phyloP scores from a whole-genome alignment of 35 echinoderm and acorn worm genomes.

The Diadema setosum region DNA sequence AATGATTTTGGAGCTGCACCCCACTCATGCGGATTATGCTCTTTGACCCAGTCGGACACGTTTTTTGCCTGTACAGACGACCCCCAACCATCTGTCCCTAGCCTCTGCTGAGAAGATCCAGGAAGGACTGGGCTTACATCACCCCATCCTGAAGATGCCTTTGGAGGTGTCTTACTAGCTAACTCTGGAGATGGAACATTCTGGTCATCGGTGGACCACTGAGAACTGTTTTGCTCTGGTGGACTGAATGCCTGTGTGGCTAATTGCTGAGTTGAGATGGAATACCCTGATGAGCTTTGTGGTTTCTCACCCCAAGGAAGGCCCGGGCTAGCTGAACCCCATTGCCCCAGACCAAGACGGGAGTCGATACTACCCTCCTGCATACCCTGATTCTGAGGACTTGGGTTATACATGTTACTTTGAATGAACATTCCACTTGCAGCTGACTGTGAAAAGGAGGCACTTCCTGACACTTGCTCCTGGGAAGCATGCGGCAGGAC shows the following conservation, averaged over 20 bases:
- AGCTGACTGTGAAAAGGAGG: neutral
- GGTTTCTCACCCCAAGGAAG: neutral
- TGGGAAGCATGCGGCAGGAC: neutral
- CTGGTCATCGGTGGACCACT: neutral
- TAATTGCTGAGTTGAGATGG: neutral
- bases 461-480: neutral
- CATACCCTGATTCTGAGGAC: neutral
- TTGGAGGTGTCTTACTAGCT: neutral
- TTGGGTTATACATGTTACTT: neutral
- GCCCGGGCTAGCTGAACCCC: neutral
- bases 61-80: neutral
- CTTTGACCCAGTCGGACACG: neutral
- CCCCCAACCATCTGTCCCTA: constrained; percentile 5
- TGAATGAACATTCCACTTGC: neutral
- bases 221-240: neutral
- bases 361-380: neutral
- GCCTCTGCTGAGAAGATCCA: neutral
- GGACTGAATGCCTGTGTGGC: neutral
- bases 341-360: neutral
- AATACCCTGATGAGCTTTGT: neutral
- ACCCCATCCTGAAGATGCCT: neutral
- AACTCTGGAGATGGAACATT: neutral
- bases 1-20: neutral
- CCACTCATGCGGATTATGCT: no score
- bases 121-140: neutral